phyloP scores from a whole-genome alignment of 2,888 invertebrate genomes.

The Leptopilina drosophilae region DNA sequence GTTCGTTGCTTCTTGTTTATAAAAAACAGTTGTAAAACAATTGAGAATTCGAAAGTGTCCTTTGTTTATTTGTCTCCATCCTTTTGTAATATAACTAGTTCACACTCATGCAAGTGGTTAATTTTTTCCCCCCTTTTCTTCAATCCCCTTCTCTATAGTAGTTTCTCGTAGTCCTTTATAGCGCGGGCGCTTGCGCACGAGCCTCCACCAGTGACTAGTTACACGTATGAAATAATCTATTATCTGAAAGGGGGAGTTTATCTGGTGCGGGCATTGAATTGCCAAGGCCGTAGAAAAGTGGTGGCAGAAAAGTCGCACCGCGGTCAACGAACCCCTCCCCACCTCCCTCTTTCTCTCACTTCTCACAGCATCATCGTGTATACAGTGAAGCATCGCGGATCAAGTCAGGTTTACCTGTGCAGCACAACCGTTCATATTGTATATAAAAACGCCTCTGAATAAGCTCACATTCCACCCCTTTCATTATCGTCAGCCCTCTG shows the following conservation, averaged over 20 bases:
- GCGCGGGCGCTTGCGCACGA: slow-evolving; percentile 52
- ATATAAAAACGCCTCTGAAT: slow-evolving; percentile 45
- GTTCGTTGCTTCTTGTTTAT: too few species aligned
- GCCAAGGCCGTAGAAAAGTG: slow-evolving; percentile 70
- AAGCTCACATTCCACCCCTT: slow-evolving; percentile 47
- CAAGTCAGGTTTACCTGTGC: slow-evolving; percentile 39
- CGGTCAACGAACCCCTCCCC: slow-evolving; percentile 72
- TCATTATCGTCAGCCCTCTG: slow-evolving; percentile 39
- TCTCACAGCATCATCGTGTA: slow-evolving; percentile 5
- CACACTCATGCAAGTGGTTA: neutral
- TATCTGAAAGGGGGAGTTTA: slow-evolving; percentile 73
- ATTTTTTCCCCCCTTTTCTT: neutral
- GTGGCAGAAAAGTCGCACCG: slow-evolving; percentile 70
- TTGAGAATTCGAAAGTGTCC: too few species aligned
- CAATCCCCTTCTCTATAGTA: neutral
- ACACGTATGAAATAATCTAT: slow-evolving; percentile 76
- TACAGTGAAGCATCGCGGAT: slow-evolving; percentile 20
- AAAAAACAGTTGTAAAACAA: too few species aligned
- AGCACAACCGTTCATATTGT: slow-evolving; percentile 38
- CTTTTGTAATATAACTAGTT: neutral
- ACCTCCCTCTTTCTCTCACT: neutral
- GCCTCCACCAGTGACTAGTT: slow-evolving; percentile 67
- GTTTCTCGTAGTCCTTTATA: neutral
- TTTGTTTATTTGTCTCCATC: too few species aligned
- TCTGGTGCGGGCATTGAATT: slow-evolving; percentile 76